These are phyloP conservation scores for Tragelaphus buxtoni DNA, from an alignment of 2,113 vertebrate genomes.

Conservation along the genomic window DNA sequence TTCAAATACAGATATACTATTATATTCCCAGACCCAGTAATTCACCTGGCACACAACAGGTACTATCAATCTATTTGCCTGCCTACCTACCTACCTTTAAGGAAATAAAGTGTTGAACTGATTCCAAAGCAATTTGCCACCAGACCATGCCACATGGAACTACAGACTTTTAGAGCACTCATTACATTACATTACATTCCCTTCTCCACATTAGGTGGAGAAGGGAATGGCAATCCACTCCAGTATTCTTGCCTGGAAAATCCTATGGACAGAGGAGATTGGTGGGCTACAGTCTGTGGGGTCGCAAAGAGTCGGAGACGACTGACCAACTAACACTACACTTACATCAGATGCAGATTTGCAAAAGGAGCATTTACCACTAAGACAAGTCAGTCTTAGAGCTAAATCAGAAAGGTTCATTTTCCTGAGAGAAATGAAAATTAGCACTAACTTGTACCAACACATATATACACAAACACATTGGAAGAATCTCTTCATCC, in stretches of 20 bases:
- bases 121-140: not conserved
- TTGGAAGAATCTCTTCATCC: not conserved
- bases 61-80: not conserved
- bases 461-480: not conserved
- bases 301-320: fast-evolving
- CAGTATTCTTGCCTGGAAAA: too few relatives aligned
- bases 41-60: not conserved
- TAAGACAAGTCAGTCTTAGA: not conserved
- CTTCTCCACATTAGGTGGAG: not conserved
- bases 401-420: not conserved
- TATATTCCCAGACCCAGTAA: not conserved
- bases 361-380: not conserved
- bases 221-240: too few relatives aligned
- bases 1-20: not conserved
- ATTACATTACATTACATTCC: not conserved
- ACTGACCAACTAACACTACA: too few relatives aligned
- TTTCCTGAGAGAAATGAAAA: slow-evolving; percentile 8
- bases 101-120: not conserved
- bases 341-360: not conserved
- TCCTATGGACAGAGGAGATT: too few relatives aligned
- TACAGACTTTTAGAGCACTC: not conserved
- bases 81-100: not conserved
- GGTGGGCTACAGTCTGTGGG: too few relatives aligned
- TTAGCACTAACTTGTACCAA: not conserved
- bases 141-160: not conserved